Evolutionary conservation across 1,140 invertebrate species (phyloP).

Genomic region (Leptopilina clavipes): DNA sequence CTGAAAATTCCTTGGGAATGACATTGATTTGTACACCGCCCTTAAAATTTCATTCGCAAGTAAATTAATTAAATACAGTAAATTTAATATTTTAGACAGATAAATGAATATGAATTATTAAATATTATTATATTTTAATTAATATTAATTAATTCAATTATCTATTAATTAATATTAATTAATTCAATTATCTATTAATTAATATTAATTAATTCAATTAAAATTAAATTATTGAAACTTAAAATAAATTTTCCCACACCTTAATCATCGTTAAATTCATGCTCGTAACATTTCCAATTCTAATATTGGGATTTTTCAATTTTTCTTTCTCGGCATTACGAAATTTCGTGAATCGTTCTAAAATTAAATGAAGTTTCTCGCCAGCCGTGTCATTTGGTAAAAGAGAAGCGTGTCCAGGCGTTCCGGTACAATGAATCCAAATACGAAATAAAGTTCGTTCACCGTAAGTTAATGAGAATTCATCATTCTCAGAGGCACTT

Average conservation of each 20-base stretch:
- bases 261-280: slow-evolving; percentile 89
- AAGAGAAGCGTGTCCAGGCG: slow-evolving; percentile 91
- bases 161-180: no score
- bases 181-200: no score
- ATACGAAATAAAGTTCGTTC: slow-evolving; percentile 85
- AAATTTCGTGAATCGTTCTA: slow-evolving; percentile 85
- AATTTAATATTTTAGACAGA: background rate
- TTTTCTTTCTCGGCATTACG: slow-evolving; percentile 81
- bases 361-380: slow-evolving; percentile 86
- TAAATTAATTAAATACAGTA: no score
- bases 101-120: background rate
- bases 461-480: slow-evolving; percentile 84
- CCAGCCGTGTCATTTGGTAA: slow-evolving; percentile 87
- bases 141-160: no score
- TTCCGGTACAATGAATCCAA: slow-evolving; percentile 82
- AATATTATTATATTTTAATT: no score
- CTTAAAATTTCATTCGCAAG: slow-evolving; percentile 63
- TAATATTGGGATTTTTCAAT: slow-evolving; percentile 78
- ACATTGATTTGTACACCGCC: slow-evolving; percentile 96
- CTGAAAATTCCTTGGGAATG: slow-evolving; percentile 86
- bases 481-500: slow-evolving; percentile 79
- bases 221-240: background rate
- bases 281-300: slow-evolving; percentile 89
- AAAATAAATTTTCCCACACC: slow-evolving; percentile 69
- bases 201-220: background rate